Conservation (phyloP, 1,140 invertebrate species). For the Drosophila ironensis region DNA sequence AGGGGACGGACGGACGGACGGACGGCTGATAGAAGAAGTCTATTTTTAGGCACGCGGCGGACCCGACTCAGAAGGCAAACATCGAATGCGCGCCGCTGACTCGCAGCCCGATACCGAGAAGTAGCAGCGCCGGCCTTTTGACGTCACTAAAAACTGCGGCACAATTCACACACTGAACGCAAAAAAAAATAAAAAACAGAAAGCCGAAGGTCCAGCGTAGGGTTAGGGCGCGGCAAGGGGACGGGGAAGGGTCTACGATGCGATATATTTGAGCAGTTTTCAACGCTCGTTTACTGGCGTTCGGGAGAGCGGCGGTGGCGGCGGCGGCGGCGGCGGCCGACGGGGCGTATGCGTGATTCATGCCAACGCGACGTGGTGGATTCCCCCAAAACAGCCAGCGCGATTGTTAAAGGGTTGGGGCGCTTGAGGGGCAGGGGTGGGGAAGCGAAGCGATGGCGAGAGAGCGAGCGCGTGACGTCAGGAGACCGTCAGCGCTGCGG, state of each 20-base stretch:
- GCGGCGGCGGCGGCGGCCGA: neutral
- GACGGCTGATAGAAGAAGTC: conserved; percentile 28
- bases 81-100: neutral
- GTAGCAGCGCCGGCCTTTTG: conserved; percentile 39
- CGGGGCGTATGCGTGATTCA: conserved; percentile 32
- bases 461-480: neutral
- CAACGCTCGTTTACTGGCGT: conserved; percentile 10
- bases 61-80: neutral
- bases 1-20: too few relatives aligned
- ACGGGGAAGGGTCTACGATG: neutral
- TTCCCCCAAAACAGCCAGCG: conserved; percentile 17
- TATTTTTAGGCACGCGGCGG: conserved; percentile 29
- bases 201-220: neutral
- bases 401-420: neutral
- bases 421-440: neutral
- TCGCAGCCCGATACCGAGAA: neutral
- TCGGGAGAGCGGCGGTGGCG: neutral
- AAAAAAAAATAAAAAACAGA: neutral
- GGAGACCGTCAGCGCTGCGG: too few relatives aligned
- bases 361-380: conserved; percentile 14
- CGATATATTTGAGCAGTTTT: conserved; percentile 24
- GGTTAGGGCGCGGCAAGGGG: neutral
- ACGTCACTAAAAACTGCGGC: conserved; percentile 36
- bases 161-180: neutral
- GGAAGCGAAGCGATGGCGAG: neutral